phyloP scores from a whole-genome alignment of 92 coral and sea anemone species.

The Porites evermanni region DNA sequence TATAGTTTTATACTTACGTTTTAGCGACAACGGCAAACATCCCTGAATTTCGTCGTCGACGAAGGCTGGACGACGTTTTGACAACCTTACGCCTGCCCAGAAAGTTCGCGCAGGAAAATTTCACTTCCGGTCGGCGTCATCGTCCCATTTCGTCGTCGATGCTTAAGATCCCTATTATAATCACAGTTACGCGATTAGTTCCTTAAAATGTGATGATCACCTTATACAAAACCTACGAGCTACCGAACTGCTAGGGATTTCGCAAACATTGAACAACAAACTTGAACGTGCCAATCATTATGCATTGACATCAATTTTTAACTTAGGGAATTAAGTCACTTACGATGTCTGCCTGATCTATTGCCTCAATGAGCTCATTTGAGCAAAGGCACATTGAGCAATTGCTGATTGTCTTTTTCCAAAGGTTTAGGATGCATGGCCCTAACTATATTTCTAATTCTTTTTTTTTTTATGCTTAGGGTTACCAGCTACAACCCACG shows the following conservation, averaged over 20 bases:
- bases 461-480: neutral
- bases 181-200: neutral
- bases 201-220: constrained; percentile 5
- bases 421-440: neutral
- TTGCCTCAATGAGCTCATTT: neutral
- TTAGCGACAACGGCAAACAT: no score
- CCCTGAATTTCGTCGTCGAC: no score
- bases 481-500: no score
- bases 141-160: no score
- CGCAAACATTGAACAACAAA: constrained; percentile 22
- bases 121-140: no score
- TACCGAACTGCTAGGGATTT: constrained; percentile 45
- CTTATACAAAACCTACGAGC: constrained; percentile 26
- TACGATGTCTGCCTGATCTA: neutral
- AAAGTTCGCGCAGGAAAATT: no score
- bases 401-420: neutral
- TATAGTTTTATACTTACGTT: no score
- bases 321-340: neutral
- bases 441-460: neutral
- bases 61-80: no score
- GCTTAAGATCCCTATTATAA: no score
- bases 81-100: no score
- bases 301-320: neutral
- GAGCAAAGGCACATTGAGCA: neutral
- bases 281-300: constrained; percentile 27